Base-by-base conservation (phyloP, 1,140 invertebrate genomes). In the Procambarus virginalis region DNA sequence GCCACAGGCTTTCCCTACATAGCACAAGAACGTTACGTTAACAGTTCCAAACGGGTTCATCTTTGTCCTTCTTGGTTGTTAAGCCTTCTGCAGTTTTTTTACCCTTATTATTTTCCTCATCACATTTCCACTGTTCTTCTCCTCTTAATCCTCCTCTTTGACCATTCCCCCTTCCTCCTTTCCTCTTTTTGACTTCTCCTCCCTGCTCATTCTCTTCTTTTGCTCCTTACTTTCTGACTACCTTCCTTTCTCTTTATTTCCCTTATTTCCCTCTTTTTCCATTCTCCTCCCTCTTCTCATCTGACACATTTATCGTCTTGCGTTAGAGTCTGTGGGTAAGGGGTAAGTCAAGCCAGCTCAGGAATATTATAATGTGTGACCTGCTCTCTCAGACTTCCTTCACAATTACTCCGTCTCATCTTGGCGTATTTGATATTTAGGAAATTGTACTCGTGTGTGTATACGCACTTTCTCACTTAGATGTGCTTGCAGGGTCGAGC, bases 331-430 rank as follows among this genome's bases (percentile, higher is more conserved):
- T 68, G 12, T 2, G 64, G 17, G 64, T n/a, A 10, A 73, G 22
- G 68, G 45, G 68, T 34, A 73, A 2, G n/a, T 34, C 20, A 73
- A 68, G 10, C 17, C 64, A 68, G 20, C 68, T 73, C 58, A 68
- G 58, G 55, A 82, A 82, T 82, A 82, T 46, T 55, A 48, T 82
- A 82, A 82, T 82, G 80, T 82, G 60, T 68, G 60, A 82, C 60
- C 55, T 20, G 34, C 45, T 14, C 58, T 68, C 58, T 82, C 68
- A 14, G 14, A 8, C 55, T 48, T 82, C 34, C 73, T 76, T 73
- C 68, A 73, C 14, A n/a, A n/a, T 68, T 68, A 17, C 64, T n/a
- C 34, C 34, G 34, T 20, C 64, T 68, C 17, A 68, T 68, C 64
- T 68, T 68, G 14, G 20, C 14, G 64, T 68, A 17, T 68, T 17